Base-by-base conservation (phyloP, 2,888 invertebrate species). In the Tigriopus californicus region DNA sequence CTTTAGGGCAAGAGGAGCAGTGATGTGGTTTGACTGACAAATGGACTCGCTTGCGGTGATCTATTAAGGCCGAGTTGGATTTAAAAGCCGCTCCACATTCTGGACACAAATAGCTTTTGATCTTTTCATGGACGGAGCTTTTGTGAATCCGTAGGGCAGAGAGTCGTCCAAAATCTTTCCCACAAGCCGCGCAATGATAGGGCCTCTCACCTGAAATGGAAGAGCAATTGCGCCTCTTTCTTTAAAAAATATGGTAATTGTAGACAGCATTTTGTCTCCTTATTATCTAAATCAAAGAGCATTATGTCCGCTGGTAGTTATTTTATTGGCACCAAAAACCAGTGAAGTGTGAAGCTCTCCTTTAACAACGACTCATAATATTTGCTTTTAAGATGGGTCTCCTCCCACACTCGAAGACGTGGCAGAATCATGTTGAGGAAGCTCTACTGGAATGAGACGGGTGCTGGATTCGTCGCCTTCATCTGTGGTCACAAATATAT, bases 131-230 rank as follows among this genome's bases (percentile, higher is more conserved):
- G 20, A 49, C 49, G 22, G 49, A 49, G 22, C 15, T 22, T 49
- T 49, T 49, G 59, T 64, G 64, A 47, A 63, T 63, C 46, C 61
- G 59, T n/a, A 62, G 48, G 3, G 62, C 59, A 11, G 60, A 61
- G 33, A 60, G 56, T 41, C 61, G 61, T 6, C 61, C 59, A 52
- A 64, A 64, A 40, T 61, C 52, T 47, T 63, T 63, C 24, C 59
- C 57, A 41, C 64, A 64, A 13, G 62, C 58, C 8, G 61, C 48
- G 41, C 64, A 64, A 24, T 44, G 52, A 41, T 57, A 64, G 2
- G 63, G 61, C 33, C 61, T 61, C 20, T 61, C 61, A 8, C 62
- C 62, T 44, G 56, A 55, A 41, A 33, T 18, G 6, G 40, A 8
- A 41, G 33, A 8, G 3, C n/a, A n/a, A n/a, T n/a, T n/a, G n/a